Conservation (phyloP, 1,140 invertebrate genomes). For the Cataglyphis hispanica region DNA sequence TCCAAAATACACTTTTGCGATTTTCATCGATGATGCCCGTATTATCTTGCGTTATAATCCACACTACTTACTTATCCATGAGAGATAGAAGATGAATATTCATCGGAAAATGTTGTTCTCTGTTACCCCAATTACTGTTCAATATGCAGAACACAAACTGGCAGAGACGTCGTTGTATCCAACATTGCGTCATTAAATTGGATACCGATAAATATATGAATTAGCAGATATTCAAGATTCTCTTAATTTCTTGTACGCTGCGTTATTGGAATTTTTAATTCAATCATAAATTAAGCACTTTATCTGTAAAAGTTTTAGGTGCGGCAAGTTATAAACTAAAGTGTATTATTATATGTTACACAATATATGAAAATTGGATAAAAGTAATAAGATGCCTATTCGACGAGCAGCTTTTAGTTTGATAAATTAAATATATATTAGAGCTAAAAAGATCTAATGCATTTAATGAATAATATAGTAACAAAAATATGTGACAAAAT, state of each 20-base stretch:
- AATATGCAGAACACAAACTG: slow-evolving; percentile 47
- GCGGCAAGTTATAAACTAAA: slow-evolving; percentile 21
- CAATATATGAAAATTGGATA: slow-evolving; percentile 65
- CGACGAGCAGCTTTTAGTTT: slow-evolving; percentile 23
- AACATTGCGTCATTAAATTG: not conserved
- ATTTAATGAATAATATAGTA: not conserved
- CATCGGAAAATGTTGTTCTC: slow-evolving; percentile 53
- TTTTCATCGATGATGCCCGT: not conserved
- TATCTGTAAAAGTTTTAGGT: not conserved
- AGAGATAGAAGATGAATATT: slow-evolving; percentile 54
- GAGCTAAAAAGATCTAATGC: not conserved
- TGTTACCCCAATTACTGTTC: slow-evolving; percentile 34
- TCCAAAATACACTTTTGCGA: not conserved
- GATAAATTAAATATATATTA: slow-evolving; percentile 49
- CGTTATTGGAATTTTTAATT: slow-evolving; percentile 38
- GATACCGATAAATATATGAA: slow-evolving; percentile 43
- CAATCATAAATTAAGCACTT: slow-evolving; percentile 31
- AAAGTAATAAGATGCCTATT: slow-evolving; percentile 5
- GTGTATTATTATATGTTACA: not conserved
- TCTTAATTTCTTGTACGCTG: slow-evolving; percentile 21
- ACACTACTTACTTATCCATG: not conserved
- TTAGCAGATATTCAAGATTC: slow-evolving; percentile 46
- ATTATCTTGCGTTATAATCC: slow-evolving; percentile 1
- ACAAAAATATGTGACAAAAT: not conserved
- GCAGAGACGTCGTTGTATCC: not conserved